These are phyloP conservation scores for Irena cyanogastra DNA, from an alignment of 2,113 vertebrate species.

Conservation along the genomic window DNA sequence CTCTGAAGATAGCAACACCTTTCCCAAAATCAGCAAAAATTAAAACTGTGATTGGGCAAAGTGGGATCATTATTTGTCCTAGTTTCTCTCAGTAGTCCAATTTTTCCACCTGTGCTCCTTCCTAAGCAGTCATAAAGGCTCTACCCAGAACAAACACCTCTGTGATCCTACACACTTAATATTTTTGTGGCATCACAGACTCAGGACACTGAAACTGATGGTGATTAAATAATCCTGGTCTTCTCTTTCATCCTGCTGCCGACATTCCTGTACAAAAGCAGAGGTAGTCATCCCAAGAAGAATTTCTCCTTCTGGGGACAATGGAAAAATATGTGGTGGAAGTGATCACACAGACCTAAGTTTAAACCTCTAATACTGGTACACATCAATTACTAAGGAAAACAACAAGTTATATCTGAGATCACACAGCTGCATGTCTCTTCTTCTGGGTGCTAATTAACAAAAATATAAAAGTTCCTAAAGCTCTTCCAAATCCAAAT, in stretches of 20 bases:
- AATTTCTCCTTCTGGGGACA: neutral
- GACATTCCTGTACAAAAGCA: neutral
- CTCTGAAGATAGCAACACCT: neutral
- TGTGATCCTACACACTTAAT: neutral
- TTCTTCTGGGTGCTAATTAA: neutral
- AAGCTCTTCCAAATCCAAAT: neutral
- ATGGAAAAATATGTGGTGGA: neutral
- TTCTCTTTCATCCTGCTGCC: neutral
- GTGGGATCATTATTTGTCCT: neutral
- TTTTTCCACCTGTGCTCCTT: neutral
- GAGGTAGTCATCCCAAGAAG: neutral
- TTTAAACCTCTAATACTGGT: neutral
- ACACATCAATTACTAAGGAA: neutral
- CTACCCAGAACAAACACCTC: neutral
- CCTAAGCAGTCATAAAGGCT: neutral
- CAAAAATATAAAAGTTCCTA: neutral
- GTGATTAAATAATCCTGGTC: neutral
- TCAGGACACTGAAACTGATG: neutral
- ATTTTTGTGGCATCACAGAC: neutral
- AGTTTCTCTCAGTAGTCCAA: neutral
- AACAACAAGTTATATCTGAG: neutral
- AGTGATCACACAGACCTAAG: neutral
- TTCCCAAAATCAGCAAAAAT: neutral
- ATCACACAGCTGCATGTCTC: neutral
- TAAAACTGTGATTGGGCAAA: neutral